Conservation (phyloP, 2,113 vertebrate genomes). For the Chionomys nivalis region DNA sequence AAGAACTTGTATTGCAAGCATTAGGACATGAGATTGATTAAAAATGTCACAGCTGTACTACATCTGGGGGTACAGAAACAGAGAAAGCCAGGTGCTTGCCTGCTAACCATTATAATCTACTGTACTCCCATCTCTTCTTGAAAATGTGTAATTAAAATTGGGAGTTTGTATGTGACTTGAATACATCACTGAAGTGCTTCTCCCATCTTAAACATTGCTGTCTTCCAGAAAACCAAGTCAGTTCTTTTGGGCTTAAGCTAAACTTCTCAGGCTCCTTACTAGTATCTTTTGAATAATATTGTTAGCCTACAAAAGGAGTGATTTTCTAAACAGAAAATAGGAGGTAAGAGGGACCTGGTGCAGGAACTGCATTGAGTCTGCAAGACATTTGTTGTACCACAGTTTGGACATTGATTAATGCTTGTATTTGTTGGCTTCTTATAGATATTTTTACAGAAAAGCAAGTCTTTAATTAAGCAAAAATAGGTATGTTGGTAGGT, state of each 20-base stretch:
- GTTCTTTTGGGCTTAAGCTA: slow-evolving; percentile 14
- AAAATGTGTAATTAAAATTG: slow-evolving; percentile 28
- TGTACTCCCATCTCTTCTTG: not conserved
- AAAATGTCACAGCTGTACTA: not conserved
- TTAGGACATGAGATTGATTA: not conserved
- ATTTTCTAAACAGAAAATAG: not conserved
- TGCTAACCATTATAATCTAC: not conserved
- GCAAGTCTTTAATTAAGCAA: slow-evolving; percentile 14
- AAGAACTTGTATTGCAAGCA: not conserved
- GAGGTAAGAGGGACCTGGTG: not conserved
- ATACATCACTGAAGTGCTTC: slow-evolving; percentile 1
- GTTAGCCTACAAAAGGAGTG: not conserved
- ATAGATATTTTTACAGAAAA: not conserved
- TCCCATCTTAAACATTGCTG: not conserved
- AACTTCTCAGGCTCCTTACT: not conserved
- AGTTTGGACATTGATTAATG: not conserved
- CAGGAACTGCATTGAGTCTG: not conserved
- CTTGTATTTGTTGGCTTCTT: not conserved
- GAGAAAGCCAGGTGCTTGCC: not conserved
- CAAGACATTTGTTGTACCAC: not conserved
- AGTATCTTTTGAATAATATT: not conserved
- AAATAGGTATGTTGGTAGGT: not conserved
- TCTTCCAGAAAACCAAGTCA: slow-evolving; percentile 18
- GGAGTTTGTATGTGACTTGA: slow-evolving; percentile 17
- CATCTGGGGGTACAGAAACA: not conserved